Conservation (phyloP, 2,888 invertebrate genomes). For the Lycocerus yunnanus region DNA sequence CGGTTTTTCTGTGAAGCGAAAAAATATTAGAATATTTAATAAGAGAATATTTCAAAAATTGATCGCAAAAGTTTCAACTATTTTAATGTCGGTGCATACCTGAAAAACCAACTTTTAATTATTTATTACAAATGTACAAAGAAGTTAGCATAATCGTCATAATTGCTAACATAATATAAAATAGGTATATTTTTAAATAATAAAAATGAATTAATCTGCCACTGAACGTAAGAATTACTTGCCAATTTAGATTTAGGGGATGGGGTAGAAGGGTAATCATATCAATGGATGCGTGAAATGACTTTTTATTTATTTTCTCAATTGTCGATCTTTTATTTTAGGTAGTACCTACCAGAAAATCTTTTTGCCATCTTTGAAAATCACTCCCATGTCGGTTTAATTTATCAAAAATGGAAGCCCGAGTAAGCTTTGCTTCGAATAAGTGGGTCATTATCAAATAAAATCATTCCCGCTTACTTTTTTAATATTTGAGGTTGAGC, state of each 20-base stretch:
- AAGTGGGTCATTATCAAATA: neutral
- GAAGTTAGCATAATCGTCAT: neutral
- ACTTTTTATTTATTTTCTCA: neutral
- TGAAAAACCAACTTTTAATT: too few species aligned
- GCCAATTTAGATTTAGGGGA: neutral
- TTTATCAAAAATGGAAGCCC: neutral
- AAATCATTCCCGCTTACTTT: neutral
- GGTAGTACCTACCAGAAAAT: neutral
- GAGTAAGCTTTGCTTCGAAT: neutral
- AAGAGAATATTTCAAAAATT: too few species aligned
- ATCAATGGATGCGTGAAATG: neutral
- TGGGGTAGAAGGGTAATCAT: neutral
- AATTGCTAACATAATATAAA: neutral
- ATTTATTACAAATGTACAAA: too few species aligned
- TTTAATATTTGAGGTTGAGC: constrained; percentile 4
- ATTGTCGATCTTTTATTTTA: neutral
- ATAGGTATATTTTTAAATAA: too few species aligned
- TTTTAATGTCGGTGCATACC: too few species aligned
- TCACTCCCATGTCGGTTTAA: neutral
- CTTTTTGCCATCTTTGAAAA: neutral
- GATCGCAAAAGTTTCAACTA: too few species aligned
- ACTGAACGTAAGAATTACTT: neutral
- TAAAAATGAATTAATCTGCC: neutral
- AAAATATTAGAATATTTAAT: too few species aligned
- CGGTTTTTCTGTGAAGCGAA: too few species aligned